Evolutionary conservation across 2,888 invertebrate species (phyloP), one percentile per base, ranked within the genome.

Genomic region (Machimus rusticus): DNA sequence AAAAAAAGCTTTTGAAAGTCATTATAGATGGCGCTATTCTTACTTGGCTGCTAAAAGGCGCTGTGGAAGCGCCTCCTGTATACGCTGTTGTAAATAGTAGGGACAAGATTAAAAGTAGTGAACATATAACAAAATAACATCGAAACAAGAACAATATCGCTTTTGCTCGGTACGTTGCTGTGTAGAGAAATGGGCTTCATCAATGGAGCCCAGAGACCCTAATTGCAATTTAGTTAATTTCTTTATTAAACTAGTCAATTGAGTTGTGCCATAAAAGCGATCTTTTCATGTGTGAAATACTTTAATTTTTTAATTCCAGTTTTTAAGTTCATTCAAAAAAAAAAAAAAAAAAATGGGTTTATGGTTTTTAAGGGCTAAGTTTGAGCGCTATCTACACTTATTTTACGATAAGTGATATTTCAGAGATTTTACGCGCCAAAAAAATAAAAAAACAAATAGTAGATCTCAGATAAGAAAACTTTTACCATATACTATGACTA

Each of bases 201-300:
- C 14, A 14, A 19, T n/a, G 19, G n/a, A 31, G 76, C 28, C 8
- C 66, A 66, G 66, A 19, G 66, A 39, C 78, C 43, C 43, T 79
- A 46, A 81, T 55, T 81, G 81, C 81, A 84, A 84, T 84, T 84
- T 84, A 84, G 84, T 84, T 84, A 84, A 74, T 84, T 84, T 76
- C 76, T 76, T 57, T 66, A 23, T 43, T 84, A 28, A 84, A 84
- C 84, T 84, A 84, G 84, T 84, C 84, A 84, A 84, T 84, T 84
- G 39, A 37, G 66, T 57, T 84, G 84, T 84, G 84, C 84, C 84
- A 84, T 84, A 66, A 84, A 84, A 84, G 84, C 84, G 84, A 84
- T 84, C 66, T 84, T 84, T 84, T 66, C 66, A 66, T 66, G 23
- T 66, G 4, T 28, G 31, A 81, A 81, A 19, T 28, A 19, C 23